phyloP scores from a whole-genome alignment of 2,888 invertebrate species.

The Deilephila elpenor region DNA sequence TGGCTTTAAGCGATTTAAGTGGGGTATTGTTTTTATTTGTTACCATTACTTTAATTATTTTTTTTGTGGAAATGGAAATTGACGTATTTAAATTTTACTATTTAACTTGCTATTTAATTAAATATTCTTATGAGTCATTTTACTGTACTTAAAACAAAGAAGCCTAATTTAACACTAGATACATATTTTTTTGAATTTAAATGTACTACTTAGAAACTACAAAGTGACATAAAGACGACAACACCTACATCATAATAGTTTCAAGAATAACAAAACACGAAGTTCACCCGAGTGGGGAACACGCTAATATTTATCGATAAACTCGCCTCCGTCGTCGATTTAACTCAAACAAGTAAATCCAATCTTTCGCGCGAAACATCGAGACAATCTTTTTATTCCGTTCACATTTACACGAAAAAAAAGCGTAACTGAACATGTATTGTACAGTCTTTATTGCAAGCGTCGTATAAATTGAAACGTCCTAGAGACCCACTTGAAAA shows the following conservation, averaged over 20 bases:
- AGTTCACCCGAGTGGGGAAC: constrained; percentile 6
- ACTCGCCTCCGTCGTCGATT: constrained; percentile 17
- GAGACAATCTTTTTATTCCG: constrained; percentile 17
- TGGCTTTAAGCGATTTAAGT: background rate
- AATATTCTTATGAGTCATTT: too few relatives aligned
- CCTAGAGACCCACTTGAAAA: constrained; percentile 28
- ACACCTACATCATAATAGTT: constrained; percentile 1
- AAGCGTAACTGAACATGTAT: background rate
- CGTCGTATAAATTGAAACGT: constrained; percentile 23
- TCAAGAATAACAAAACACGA: constrained; percentile 1
- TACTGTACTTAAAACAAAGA: too few relatives aligned
- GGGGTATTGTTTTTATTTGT: background rate
- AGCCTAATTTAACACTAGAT: too few relatives aligned
- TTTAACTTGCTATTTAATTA: too few relatives aligned
- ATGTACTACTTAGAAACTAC: background rate
- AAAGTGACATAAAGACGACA: background rate
- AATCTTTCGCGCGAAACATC: constrained; percentile 14
- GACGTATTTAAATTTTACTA: too few relatives aligned
- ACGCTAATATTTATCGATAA: constrained; percentile 17
- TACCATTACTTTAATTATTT: background rate
- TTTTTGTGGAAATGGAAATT: background rate
- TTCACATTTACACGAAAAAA: constrained; percentile 21
- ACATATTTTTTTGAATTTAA: too few relatives aligned
- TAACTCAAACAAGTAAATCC: constrained; percentile 22
- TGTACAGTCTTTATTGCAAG: background rate